phyloP scores from a whole-genome alignment of 1,140 invertebrate species.

The Rhynchophorus ferrugineus region DNA sequence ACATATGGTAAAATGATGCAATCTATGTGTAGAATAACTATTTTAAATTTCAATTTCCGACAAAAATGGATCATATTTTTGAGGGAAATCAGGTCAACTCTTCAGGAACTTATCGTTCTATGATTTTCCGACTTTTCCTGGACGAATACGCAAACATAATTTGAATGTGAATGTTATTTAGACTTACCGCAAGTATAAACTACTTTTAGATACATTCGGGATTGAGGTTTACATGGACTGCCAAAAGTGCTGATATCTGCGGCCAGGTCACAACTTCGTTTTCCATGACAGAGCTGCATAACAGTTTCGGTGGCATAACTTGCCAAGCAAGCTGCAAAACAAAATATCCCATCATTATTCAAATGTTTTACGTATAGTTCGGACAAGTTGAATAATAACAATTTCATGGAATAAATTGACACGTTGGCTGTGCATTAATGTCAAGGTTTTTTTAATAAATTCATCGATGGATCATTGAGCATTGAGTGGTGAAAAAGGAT shows the following conservation, averaged over 20 bases:
- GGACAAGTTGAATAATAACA: too few species aligned
- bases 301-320: slow-evolving; percentile 82
- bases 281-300: slow-evolving; percentile 83
- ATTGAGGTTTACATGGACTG: slow-evolving; percentile 72
- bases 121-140: not conserved
- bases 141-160: not conserved
- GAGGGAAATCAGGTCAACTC: not conserved
- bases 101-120: not conserved
- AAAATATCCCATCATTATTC: slow-evolving; percentile 10
- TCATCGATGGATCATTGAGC: too few species aligned
- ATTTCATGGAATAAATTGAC: too few species aligned
- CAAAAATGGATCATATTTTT: not conserved
- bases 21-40: not conserved
- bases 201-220: slow-evolving; percentile 83
- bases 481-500: too few species aligned
- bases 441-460: too few species aligned
- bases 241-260: slow-evolving; percentile 81
- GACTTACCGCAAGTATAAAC: slow-evolving; percentile 89
- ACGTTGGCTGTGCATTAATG: too few species aligned
- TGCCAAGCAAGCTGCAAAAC: slow-evolving; percentile 70
- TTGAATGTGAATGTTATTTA: not conserved
- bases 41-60: not conserved
- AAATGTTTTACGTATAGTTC: slow-evolving; percentile 8
- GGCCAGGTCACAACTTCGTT: slow-evolving; percentile 69
- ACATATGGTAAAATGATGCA: not conserved